Evolutionary conservation across 2,888 invertebrate species (phyloP).

Genomic region (Parapristionchus giblindavisi): DNA sequence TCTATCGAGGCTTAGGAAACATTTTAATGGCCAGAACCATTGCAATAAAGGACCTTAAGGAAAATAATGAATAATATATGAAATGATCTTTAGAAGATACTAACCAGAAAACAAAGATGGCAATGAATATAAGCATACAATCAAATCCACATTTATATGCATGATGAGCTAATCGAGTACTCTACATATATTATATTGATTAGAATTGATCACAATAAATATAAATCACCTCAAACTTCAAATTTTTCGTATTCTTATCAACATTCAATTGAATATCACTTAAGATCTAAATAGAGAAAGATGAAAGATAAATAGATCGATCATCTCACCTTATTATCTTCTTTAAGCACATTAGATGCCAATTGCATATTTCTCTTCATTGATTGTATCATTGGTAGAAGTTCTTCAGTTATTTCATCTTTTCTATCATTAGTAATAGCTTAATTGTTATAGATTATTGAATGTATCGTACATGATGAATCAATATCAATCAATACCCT

Average conservation of each 20-base stretch:
- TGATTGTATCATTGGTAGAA: slow-evolving; percentile 86
- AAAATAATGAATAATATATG: background rate
- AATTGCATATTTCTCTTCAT: slow-evolving; percentile 89
- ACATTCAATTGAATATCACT: slow-evolving; percentile 55
- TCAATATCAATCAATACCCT: slow-evolving; percentile 15
- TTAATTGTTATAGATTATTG: background rate
- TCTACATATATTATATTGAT: background rate
- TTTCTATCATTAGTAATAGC: slow-evolving; percentile 78
- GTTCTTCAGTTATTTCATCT: slow-evolving; percentile 90
- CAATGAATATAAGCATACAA: slow-evolving; percentile 59
- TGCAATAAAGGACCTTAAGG: slow-evolving; percentile 44
- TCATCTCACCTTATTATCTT: slow-evolving; percentile 81
- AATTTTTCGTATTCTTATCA: slow-evolving; percentile 53
- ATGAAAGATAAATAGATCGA: slow-evolving; percentile 7
- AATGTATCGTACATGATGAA: background rate
- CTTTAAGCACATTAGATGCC: slow-evolving; percentile 87
- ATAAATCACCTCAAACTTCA: slow-evolving; percentile 41
- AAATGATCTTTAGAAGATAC: background rate
- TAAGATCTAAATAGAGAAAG: slow-evolving; percentile 48
- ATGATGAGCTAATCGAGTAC: slow-evolving; percentile 21
- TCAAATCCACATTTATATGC: slow-evolving; percentile 55
- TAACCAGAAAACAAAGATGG: slow-evolving; percentile 59
- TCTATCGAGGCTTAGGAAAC: slow-evolving; percentile 51
- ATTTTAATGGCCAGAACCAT: slow-evolving; percentile 58
- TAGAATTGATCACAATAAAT: background rate